A percentile compares a stretch with the other conserved stretches of the same genome.
These are phyloP conservation scores for Globicephala melas DNA, from an alignment of 2,113 vertebrate species.

Conservation along the genomic window DNA sequence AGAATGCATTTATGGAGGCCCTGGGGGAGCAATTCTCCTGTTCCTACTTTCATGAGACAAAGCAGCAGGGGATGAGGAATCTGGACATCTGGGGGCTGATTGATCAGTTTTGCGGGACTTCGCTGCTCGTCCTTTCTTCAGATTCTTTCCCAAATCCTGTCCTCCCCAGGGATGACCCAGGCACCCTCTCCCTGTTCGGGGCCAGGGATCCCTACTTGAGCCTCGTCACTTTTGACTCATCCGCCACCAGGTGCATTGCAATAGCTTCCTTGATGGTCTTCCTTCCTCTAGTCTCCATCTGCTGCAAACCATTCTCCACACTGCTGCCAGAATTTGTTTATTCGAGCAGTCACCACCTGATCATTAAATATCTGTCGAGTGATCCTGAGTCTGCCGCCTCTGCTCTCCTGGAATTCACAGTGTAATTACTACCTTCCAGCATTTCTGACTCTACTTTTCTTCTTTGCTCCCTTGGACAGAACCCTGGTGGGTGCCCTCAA, in stretches of 20 bases:
- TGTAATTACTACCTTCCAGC: background rate
- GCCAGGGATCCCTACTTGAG: background rate
- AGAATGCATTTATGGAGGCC: background rate
- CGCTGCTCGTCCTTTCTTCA: background rate
- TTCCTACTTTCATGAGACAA: slow-evolving; percentile 17
- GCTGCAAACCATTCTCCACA: background rate
- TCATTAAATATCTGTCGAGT: background rate
- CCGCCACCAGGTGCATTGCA: background rate
- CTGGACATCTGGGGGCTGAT: background rate
- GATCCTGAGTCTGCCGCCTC: fast-evolving
- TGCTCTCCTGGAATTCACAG: background rate
- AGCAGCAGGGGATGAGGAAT: background rate
- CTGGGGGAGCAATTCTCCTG: background rate
- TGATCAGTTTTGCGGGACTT: background rate
- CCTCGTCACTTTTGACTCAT: background rate
- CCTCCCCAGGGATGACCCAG: background rate
- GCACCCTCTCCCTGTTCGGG: background rate
- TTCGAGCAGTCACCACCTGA: background rate
- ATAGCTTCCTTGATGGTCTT: background rate
- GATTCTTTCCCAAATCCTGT: background rate
- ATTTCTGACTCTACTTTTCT: background rate
- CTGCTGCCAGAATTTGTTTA: background rate
- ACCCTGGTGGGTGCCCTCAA: background rate
- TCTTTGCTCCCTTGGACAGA: background rate
- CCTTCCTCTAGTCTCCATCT: background rate